These are phyloP conservation scores for Drosophila hamatofila DNA, from an alignment of 2,888 invertebrate genomes.

Conservation along the genomic window DNA sequence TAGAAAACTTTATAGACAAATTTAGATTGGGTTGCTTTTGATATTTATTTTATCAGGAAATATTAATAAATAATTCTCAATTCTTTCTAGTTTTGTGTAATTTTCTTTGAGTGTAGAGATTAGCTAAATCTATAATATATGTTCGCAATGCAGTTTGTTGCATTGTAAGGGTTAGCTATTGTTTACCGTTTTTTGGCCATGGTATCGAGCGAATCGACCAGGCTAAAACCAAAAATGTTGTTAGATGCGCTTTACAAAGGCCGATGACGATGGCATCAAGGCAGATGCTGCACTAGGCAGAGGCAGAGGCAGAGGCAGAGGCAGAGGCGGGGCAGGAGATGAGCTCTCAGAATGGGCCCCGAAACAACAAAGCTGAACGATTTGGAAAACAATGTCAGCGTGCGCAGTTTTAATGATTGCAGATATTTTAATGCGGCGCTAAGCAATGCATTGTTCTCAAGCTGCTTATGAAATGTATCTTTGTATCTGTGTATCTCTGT, in stretches of 20 bases:
- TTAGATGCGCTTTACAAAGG: constrained; percentile 58
- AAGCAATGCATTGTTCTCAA: constrained; percentile 75
- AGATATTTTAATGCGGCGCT: constrained; percentile 82
- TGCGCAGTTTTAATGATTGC: constrained; percentile 81
- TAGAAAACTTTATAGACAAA: no score
- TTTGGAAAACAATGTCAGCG: constrained; percentile 77
- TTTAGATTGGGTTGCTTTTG: no score
- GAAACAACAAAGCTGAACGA: constrained; percentile 71
- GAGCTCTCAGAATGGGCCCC: constrained; percentile 32
- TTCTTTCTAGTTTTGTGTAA: not conserved
- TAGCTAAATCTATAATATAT: constrained; percentile 4
- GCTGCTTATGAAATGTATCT: constrained; percentile 50
- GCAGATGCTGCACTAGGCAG: constrained; percentile 32
- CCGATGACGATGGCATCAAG: constrained; percentile 27
- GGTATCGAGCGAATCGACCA: constrained; percentile 18
- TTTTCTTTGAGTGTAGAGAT: constrained; percentile 17
- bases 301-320: not conserved
- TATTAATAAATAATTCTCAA: no score
- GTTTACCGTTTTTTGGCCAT: constrained; percentile 38
- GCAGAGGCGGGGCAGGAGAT: not conserved
- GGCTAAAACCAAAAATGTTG: constrained; percentile 59
- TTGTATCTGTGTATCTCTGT: constrained; percentile 33
- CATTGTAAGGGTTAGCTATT: constrained; percentile 45
- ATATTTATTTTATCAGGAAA: no score
- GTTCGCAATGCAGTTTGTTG: constrained; percentile 33